A percentile compares a stretch with the other conserved stretches of the same genome.
Conservation (phyloP, 1,140 invertebrate species). For the Hyphantria cunea region DNA sequence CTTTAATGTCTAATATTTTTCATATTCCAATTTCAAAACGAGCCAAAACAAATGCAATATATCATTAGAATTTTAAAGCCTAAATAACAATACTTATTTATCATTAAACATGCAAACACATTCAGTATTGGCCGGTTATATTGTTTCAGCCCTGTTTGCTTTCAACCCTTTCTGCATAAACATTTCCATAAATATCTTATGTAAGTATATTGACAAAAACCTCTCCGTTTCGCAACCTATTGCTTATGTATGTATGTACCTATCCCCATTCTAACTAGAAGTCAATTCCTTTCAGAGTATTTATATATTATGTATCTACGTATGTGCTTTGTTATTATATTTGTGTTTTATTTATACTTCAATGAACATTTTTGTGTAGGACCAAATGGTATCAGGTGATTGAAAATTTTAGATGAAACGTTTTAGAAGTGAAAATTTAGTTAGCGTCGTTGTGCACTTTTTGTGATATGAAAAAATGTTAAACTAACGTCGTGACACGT, state of each 20-base stretch:
- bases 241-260: neutral
- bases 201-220: slow-evolving; percentile 16
- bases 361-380: neutral
- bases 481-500: no score
- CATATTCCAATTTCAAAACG: no score
- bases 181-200: slow-evolving; percentile 26
- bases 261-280: slow-evolving; percentile 19
- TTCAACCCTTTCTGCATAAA: slow-evolving; percentile 14
- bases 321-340: slow-evolving; percentile 7
- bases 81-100: no score
- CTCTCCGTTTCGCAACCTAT: neutral
- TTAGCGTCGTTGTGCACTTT: no score
- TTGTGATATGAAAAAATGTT: no score
- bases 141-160: slow-evolving; percentile 13
- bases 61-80: no score
- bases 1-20: no score
- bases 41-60: no score
- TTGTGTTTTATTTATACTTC: slow-evolving; percentile 6
- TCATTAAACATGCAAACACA: neutral
- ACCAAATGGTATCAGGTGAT: neutral
- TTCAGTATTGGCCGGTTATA: slow-evolving; percentile 17
- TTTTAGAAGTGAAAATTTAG: no score
- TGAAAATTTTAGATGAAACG: no score
- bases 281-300: slow-evolving; percentile 8
- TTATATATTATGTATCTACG: slow-evolving; percentile 2